A percentile compares a stretch with the other conserved stretches of the same genome.
Conservation (phyloP, 2,797 vertebrate genomes). For the Nannoperca australis region DNA sequence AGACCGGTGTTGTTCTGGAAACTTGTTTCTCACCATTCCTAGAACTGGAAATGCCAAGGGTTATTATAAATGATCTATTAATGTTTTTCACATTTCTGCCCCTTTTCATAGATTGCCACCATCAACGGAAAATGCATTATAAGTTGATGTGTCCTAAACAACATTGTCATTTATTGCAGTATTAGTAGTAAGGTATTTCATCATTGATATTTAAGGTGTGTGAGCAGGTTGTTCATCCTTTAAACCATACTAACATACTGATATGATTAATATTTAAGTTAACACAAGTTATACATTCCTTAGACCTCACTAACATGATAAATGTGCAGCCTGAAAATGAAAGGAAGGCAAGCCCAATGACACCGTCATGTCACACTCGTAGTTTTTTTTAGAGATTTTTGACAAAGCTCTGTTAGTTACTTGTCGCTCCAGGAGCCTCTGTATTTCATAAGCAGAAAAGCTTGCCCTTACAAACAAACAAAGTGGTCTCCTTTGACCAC, state of each 20-base stretch:
- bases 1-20: conserved; percentile 65
- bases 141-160: conserved; percentile 15
- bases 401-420: conserved; percentile 80
- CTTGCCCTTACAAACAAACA: conserved; percentile 73
- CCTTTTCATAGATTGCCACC: conserved; percentile 7
- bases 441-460: conserved; percentile 83
- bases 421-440: conserved; percentile 81
- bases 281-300: conserved; percentile 43
- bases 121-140: conserved; percentile 37
- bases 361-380: conserved; percentile 58
- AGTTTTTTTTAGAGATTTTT: conserved; percentile 61
- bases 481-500: conserved; percentile 80
- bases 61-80: conserved; percentile 50
- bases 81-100: conserved; percentile 46
- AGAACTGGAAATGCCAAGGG: conserved; percentile 42
- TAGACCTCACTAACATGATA: conserved; percentile 54
- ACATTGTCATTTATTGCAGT: conserved; percentile 28
- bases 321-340: conserved; percentile 61
- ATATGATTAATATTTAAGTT: conserved; percentile 61
- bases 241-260: conserved; percentile 56
- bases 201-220: conserved; percentile 62
- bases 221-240: conserved; percentile 41
- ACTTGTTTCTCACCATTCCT: conserved; percentile 67
- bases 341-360: conserved; percentile 54
- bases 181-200: conserved; percentile 33